Evolutionary conservation across 2,888 invertebrate genomes (phyloP).

Genomic region (Ectropis crepuscularia): DNA sequence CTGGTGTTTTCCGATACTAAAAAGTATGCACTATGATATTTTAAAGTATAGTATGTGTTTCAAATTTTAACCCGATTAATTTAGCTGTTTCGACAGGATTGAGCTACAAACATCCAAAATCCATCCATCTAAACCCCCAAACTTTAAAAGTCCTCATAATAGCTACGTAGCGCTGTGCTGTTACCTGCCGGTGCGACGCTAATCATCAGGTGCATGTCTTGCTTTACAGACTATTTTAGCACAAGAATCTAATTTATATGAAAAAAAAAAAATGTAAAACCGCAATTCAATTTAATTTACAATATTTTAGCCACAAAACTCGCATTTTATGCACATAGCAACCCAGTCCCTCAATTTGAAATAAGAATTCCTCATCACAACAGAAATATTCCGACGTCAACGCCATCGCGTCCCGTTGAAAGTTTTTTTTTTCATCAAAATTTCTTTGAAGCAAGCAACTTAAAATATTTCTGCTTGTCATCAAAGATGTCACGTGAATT

Average conservation of each 20-base stretch:
- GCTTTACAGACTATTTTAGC: background rate
- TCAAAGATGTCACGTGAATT: slow-evolving; percentile 33
- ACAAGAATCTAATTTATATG: too few species aligned
- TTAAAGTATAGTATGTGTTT: too few species aligned
- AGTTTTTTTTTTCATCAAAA: slow-evolving; percentile 45
- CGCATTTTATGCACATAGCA: slow-evolving; percentile 22
- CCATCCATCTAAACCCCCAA: too few species aligned
- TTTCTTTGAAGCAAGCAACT: slow-evolving; percentile 42
- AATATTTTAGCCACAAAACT: slow-evolving; percentile 1
- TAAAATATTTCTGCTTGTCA: slow-evolving; percentile 34
- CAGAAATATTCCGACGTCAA: slow-evolving; percentile 20
- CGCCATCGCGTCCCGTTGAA: slow-evolving; percentile 30
- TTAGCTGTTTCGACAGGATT: too few species aligned
- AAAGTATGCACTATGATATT: too few species aligned
- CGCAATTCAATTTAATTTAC: background rate
- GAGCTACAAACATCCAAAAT: too few species aligned
- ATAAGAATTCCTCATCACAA: slow-evolving; percentile 29
- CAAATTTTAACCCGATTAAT: too few species aligned
- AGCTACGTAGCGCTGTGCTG: too few species aligned
- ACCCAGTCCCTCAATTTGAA: slow-evolving; percentile 22
- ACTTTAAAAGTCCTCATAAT: too few species aligned
- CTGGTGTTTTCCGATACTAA: too few species aligned
- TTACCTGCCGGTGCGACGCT: too few species aligned
- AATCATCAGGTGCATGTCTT: too few species aligned
- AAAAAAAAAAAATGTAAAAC: background rate